Evolutionary conservation across 2,888 invertebrate genomes (phyloP), one percentile per base, ranked within the genome.

Genomic region (Agrotis exclamationis): DNA sequence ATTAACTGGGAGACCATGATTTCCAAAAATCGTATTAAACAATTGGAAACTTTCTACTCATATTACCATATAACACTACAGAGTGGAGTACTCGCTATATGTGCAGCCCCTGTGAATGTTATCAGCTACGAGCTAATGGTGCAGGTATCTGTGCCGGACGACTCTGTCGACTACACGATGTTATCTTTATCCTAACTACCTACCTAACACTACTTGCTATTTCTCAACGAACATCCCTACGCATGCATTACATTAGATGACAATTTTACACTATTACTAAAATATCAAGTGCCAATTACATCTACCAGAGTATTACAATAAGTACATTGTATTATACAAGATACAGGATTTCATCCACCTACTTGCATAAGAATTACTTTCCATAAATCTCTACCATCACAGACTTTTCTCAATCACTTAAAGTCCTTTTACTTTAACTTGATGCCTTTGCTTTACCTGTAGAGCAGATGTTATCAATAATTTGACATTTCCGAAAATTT

Each of bases 331-430:
- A 68, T 45, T 54, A 53, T 48, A 71, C 51, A 68, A 58, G 24
- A 62, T 54, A 68, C 70, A 62, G 75, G 75, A 82, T 82, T 63
- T 68, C n/a, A 82, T 85, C 76, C 73, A 78, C 65, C 76, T 70
- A 76, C 60, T 63, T 71, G 60, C 58, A 53, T 70, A 63, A 44
- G 63, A 74, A 64, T 66, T 67, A 69, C 54, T 69, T 80, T 76
- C 62, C 64, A 80, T 68, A 70, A 39, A 70, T 65, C 48, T 72
- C 65, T 76, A 76, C 74, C 62, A 85, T 85, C 85, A 85, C 85
- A 85, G 85, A 76, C 74, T 67, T 75, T 79, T 75, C 58, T 64
- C 60, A 69, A 76, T 80, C 77, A 85, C 84, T 75, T 81, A 74
- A 63, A 71, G 74, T 82, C 67, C 64, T 64, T 83, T 77, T 54